Percentiles rank a stretch among this genome's conserved stretches.
phyloP scores from a whole-genome alignment of 2,797 vertebrate genomes.

The Tenualosa ilisha region DNA sequence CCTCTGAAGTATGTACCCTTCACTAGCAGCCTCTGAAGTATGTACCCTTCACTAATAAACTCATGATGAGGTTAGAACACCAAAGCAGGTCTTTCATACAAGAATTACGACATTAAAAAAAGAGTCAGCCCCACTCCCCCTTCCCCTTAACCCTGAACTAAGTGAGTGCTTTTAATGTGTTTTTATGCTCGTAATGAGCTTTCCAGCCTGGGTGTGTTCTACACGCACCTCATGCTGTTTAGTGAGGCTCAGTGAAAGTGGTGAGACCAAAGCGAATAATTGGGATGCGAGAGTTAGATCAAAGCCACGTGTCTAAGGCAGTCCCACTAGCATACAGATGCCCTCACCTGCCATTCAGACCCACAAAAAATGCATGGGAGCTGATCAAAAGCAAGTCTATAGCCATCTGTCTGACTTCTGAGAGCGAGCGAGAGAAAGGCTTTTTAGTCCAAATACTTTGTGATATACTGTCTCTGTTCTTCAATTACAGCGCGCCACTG shows the following conservation, averaged over 20 bases:
- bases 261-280: conserved; percentile 66
- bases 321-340: conserved; percentile 56
- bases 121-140: too few relatives aligned
- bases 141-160: too few relatives aligned
- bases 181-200: background rate
- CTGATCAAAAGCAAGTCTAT: conserved; percentile 38
- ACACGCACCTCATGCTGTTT: background rate
- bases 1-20: background rate
- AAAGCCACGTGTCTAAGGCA: conserved; percentile 68
- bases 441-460: conserved; percentile 41
- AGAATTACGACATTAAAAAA: too few relatives aligned
- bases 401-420: conserved; percentile 47
- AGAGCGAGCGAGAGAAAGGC: background rate
- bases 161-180: background rate
- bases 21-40: background rate
- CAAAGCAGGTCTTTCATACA: too few relatives aligned
- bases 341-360: conserved; percentile 55
- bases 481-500: background rate
- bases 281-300: conserved; percentile 73
- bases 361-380: conserved; percentile 57
- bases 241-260: conserved; percentile 55
- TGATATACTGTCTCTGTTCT: conserved; percentile 42
- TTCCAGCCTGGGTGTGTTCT: background rate
- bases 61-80: too few relatives aligned
- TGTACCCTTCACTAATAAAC: too few relatives aligned